A percentile compares a stretch with the other conserved stretches of the same genome.
Evolutionary conservation across 2,113 vertebrate genomes (phyloP).

Genomic region (Mesembrinibis cayennensis): DNA sequence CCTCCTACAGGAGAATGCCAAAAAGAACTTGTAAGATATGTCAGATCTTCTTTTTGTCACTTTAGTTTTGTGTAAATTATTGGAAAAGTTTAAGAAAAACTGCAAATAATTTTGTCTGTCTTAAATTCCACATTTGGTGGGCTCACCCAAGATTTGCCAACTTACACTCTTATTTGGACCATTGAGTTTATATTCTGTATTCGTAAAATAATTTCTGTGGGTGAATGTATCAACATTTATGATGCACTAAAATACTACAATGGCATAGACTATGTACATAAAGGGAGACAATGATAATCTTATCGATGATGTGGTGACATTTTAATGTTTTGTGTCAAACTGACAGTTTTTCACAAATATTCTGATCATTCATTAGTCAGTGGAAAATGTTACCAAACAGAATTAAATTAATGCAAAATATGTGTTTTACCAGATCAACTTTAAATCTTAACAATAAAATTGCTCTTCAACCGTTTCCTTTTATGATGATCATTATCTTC

Average conservation of each 20-base stretch:
- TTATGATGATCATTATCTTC: not conserved
- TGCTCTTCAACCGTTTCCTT: not conserved
- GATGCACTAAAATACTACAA: not conserved
- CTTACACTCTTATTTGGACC: not conserved
- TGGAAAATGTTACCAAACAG: not conserved
- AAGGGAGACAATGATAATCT: not conserved
- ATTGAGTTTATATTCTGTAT: not conserved
- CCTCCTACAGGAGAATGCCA: not conserved
- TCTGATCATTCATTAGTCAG: not conserved
- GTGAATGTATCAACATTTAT: not conserved
- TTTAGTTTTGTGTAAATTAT: not conserved
- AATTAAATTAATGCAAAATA: not conserved
- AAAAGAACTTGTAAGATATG: not conserved
- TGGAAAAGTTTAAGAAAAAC: not conserved
- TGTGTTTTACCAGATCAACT: not conserved
- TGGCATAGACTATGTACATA: not conserved
- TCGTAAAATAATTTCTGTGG: not conserved
- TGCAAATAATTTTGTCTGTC: not conserved
- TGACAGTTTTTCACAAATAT: not conserved
- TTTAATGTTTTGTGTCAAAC: not conserved
- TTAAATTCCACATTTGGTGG: not conserved
- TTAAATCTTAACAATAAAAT: not conserved
- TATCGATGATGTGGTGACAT: not conserved
- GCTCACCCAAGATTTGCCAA: not conserved
- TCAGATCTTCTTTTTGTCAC: not conserved